Evolutionary conservation across 2,113 vertebrate species (phyloP).

Genomic region (Podarcis muralis): DNA sequence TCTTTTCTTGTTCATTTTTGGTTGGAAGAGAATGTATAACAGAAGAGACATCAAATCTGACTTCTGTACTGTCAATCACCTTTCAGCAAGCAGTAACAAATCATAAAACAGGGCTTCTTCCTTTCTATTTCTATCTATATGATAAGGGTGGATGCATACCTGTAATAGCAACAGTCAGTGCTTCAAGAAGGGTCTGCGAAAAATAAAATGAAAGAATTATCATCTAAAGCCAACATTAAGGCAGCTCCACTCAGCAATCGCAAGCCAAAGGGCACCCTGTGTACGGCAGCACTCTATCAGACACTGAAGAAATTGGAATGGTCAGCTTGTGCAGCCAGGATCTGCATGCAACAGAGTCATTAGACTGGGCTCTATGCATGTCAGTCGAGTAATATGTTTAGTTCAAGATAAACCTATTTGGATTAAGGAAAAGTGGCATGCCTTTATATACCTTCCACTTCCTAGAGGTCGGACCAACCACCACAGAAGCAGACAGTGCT

Average conservation of each 20-base stretch:
- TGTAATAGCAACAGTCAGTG: slow-evolving; percentile 86
- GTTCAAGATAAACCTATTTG: neutral
- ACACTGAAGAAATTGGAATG: neutral
- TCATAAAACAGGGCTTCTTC: neutral
- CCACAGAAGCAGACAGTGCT: neutral
- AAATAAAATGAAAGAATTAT: slow-evolving; percentile 11
- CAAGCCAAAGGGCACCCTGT: neutral
- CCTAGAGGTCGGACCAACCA: neutral
- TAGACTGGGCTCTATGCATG: too few relatives aligned
- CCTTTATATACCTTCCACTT: neutral
- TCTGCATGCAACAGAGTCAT: neutral
- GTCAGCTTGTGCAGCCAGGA: neutral
- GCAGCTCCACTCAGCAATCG: neutral
- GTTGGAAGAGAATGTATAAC: neutral
- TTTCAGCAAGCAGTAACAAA: slow-evolving; percentile 1
- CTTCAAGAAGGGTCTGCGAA: slow-evolving; percentile 88
- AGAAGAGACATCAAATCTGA: neutral
- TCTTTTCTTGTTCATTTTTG: neutral
- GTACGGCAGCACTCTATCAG: neutral
- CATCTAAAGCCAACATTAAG: neutral
- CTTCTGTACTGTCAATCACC: neutral
- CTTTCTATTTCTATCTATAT: neutral
- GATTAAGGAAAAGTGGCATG: neutral
- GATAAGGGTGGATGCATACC: slow-evolving; percentile 72
- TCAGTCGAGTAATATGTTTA: neutral